Evolutionary conservation across 2,888 invertebrate genomes (phyloP), one percentile per base, ranked within the genome.

Genomic region (Osmoderma eremita): DNA sequence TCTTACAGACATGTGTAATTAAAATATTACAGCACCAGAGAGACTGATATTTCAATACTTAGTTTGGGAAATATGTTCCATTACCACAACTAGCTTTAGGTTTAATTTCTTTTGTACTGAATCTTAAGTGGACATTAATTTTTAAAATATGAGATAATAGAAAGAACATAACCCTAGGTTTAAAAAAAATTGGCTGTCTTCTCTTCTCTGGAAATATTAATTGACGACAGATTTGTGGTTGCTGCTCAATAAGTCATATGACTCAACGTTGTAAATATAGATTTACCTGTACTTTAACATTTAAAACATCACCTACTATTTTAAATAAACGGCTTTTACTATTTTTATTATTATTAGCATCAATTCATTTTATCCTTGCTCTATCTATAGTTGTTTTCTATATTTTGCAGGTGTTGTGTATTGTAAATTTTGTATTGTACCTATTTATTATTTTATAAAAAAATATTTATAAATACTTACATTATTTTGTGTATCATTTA

Each of bases 161-260:
- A 18, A 45, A n/a, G n/a, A 8, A 41, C 2, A 30, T 2, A 30
- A 30, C 8, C 30, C 3, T 8, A 24, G 5, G 24, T 24, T 24
- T 24, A 4, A 24, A 24, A 30, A 30, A 6, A 5, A 8, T 8
- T 30, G 30, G 30, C 30, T 30, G 1, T 2, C 5, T 17, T 12
- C 17, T 53, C 17, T 53, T 38, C 38, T 3, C 17, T 36, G 36
- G 18, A 30, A 53, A 50, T 63, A 42, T 50, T 49, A 61, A 56
- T 66, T 66, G 58, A 39, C 41, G 39, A 39, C 39, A 41, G 48
- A 54, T 42, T 36, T 67, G 53, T 67, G 67, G 67, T 62, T 54
- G 63, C 67, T 67, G 67, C 67, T 67, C 63, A 67, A 67, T 61
- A 62, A 67, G 67, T 56, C 67, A 63, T 63, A 56, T 67, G 61